Evolutionary conservation across 2,797 vertebrate genomes (phyloP).

Genomic region (Amazona finschi): DNA sequence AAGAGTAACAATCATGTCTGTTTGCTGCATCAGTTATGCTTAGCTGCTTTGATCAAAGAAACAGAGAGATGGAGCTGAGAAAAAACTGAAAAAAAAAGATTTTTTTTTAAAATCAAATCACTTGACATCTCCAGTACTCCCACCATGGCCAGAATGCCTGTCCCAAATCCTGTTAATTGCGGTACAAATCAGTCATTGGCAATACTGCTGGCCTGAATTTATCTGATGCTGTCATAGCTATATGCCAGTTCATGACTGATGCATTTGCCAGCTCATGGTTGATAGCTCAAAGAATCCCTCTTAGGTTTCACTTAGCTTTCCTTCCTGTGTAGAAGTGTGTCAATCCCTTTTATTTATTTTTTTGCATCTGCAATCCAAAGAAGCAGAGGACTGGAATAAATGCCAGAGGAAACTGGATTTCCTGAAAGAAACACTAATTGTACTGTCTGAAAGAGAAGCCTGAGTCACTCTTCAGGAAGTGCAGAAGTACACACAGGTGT

Average conservation of each 20-base stretch:
- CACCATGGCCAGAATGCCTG: neutral
- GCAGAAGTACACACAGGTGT: neutral
- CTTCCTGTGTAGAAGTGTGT: neutral
- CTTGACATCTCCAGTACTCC: neutral
- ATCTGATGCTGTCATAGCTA: neutral
- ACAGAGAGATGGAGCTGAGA: neutral
- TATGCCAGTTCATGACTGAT: neutral
- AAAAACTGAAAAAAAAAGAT: neutral
- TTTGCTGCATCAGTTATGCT: neutral
- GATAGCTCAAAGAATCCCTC: neutral
- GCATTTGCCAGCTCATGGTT: neutral
- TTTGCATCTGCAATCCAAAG: neutral
- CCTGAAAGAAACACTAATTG: neutral
- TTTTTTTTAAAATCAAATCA: neutral
- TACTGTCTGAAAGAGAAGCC: neutral
- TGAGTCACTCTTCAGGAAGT: neutral
- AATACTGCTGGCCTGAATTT: neutral
- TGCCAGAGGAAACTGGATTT: neutral
- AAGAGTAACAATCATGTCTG: neutral
- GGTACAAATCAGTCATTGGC: neutral
- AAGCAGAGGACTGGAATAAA: neutral
- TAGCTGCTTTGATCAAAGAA: neutral
- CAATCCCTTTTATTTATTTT: neutral
- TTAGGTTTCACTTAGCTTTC: neutral
- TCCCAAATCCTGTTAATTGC: neutral